Evolutionary conservation across 2,888 invertebrate genomes (phyloP).

Genomic region (Trissolcus brochymenae): DNA sequence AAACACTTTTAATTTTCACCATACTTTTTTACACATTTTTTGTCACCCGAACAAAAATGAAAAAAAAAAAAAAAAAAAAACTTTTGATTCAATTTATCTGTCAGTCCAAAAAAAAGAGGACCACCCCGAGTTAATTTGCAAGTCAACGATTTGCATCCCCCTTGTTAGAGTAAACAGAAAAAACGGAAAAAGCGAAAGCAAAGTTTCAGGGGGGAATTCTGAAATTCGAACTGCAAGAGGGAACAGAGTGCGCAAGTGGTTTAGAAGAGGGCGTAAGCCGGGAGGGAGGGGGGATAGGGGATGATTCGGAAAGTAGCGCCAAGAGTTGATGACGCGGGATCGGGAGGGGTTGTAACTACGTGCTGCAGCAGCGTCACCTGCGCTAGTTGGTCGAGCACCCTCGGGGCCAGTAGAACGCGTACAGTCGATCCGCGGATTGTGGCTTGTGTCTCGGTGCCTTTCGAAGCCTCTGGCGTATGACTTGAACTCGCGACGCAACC

Average conservation of each 20-base stretch:
- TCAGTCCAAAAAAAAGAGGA: too few relatives aligned
- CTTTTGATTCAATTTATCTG: too few relatives aligned
- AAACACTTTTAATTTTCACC: too few relatives aligned
- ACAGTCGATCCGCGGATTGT: slow-evolving; percentile 52
- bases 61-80: too few relatives aligned
- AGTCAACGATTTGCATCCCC: too few relatives aligned
- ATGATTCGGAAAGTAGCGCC: slow-evolving; percentile 36
- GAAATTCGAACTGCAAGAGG: background rate
- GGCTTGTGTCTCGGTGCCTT: slow-evolving; percentile 15
- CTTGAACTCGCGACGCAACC: slow-evolving; percentile 54
- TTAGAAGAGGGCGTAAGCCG: slow-evolving; percentile 29
- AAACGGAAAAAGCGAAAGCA: background rate
- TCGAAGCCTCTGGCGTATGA: slow-evolving; percentile 59
- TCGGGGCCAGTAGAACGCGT: slow-evolving; percentile 61
- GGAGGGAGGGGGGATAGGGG: slow-evolving; percentile 35
- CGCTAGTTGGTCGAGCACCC: slow-evolving; percentile 66
- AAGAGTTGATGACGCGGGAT: slow-evolving; percentile 47
- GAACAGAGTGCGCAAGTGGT: background rate
- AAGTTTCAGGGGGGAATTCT: background rate
- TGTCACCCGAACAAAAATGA: too few relatives aligned
- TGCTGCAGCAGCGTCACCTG: slow-evolving; percentile 68
- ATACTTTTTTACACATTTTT: too few relatives aligned
- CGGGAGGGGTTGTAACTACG: slow-evolving; percentile 60
- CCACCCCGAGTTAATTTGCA: too few relatives aligned
- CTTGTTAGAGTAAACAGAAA: background rate